These are phyloP conservation scores for Pediacus dermestoides DNA, from an alignment of 2,888 invertebrate genomes.

Conservation along the genomic window DNA sequence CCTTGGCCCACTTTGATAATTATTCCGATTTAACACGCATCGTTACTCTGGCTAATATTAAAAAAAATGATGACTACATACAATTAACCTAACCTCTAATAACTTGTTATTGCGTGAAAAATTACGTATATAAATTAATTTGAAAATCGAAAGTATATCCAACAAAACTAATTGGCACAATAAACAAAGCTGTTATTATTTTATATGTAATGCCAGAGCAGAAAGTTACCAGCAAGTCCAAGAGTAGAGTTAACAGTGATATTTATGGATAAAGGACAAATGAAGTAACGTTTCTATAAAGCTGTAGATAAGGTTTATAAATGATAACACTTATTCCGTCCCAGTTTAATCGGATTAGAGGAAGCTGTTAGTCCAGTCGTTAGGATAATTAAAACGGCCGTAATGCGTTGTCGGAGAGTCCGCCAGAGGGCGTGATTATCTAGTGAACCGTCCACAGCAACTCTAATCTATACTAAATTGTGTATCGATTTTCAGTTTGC, in stretches of 20 bases:
- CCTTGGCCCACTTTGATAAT: constrained; percentile 40
- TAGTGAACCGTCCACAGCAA: constrained; percentile 27
- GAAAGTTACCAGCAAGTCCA: constrained; percentile 16
- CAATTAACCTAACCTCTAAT: constrained; percentile 25
- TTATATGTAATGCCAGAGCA: too few species aligned
- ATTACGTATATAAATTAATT: constrained; percentile 22
- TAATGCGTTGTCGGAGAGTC: constrained; percentile 27
- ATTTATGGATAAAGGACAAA: too few species aligned
- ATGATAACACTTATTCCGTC: constrained; percentile 27
- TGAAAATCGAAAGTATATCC: constrained; percentile 26
- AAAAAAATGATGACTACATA: constrained; percentile 22
- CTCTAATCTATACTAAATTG: constrained; percentile 32
- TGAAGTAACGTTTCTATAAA: constrained; percentile 15
- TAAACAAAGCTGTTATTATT: constrained; percentile 7
- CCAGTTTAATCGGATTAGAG: constrained; percentile 39
- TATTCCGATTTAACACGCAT: constrained; percentile 35
- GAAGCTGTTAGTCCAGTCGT: constrained; percentile 41
- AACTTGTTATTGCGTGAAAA: constrained; percentile 20
- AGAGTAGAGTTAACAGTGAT: too few species aligned
- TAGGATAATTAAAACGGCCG: constrained; percentile 41
- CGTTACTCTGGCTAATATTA: constrained; percentile 30
- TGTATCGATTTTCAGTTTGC: constrained; percentile 28
- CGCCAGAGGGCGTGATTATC: constrained; percentile 32
- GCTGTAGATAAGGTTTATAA: constrained; percentile 16
- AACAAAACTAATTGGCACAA: too few species aligned